phyloP scores from a whole-genome alignment of 2,113 vertebrate species.

The Pelvicachromis taeniatus region DNA sequence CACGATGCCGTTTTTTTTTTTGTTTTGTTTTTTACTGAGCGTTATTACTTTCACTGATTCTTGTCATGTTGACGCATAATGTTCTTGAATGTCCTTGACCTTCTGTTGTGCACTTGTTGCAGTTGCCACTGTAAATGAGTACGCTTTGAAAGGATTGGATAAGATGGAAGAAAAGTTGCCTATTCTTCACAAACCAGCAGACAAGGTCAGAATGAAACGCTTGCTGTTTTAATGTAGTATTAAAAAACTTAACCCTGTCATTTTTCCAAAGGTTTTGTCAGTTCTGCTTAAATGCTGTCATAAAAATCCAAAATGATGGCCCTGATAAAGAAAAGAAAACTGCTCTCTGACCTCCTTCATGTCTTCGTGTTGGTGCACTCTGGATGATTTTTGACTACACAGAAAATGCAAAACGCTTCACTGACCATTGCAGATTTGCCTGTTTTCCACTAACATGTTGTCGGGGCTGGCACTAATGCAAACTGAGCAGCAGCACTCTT shows the following conservation, averaged over 20 bases:
- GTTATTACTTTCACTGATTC: neutral
- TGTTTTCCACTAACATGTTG: neutral
- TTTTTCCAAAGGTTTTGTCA: too few species aligned
- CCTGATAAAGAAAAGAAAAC: neutral
- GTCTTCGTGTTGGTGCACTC: neutral
- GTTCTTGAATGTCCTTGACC: neutral
- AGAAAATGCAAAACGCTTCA: neutral
- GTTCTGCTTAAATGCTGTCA: neutral
- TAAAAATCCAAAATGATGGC: neutral
- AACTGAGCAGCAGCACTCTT: neutral
- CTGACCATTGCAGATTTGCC: neutral
- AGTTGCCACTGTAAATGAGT: conserved; percentile 85
- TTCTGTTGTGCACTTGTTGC: conserved; percentile 6
- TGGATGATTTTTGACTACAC: neutral
- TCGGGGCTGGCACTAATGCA: neutral
- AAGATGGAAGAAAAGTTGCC: conserved; percentile 86
- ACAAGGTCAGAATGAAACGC: conserved; percentile 76
- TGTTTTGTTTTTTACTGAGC: neutral
- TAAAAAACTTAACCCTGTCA: neutral
- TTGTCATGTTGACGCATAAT: neutral
- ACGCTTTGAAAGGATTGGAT: conserved; percentile 84
- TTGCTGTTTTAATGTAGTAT: neutral
- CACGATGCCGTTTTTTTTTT: neutral
- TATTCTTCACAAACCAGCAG: conserved; percentile 85
- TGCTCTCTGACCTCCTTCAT: neutral